Evolutionary conservation across 2,888 invertebrate species (phyloP).

Genomic region (Hirtodrosophila alboralis): DNA sequence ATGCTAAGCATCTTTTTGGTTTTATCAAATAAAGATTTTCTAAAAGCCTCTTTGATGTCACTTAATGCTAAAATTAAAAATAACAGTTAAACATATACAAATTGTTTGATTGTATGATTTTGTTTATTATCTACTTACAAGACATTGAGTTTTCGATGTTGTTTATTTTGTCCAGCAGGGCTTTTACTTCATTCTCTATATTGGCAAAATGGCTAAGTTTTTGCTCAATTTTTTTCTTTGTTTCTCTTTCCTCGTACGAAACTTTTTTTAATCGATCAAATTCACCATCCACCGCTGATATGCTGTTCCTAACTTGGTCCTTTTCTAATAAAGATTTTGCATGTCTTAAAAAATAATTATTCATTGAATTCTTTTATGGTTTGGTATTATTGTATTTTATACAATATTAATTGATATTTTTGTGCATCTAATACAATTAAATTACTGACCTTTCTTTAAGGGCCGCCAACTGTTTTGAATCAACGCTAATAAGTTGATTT

Average conservation of each 20-base stretch:
- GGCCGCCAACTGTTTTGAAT: conserved; percentile 85
- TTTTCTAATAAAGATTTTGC: conserved; percentile 72
- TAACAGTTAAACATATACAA: not conserved
- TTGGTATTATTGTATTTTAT: conserved; percentile 40
- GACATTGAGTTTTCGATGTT: conserved; percentile 41
- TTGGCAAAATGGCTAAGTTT: conserved; percentile 48
- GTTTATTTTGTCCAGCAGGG: conserved; percentile 51
- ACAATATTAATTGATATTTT: no score
- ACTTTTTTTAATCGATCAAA: conserved; percentile 56
- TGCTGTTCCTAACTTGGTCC: conserved; percentile 49
- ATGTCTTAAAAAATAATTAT: conserved; percentile 58
- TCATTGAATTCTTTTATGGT: no score
- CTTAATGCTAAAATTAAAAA: conserved; percentile 37
- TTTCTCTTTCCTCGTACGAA: conserved; percentile 32
- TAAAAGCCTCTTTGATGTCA: conserved; percentile 15
- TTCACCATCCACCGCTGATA: conserved; percentile 44
- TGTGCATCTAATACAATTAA: not conserved
- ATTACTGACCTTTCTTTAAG: conserved; percentile 62
- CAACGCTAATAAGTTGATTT: conserved; percentile 86
- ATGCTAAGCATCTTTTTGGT: no score
- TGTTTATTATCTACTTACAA: conserved; percentile 55
- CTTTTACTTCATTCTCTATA: conserved; percentile 53
- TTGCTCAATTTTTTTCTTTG: conserved; percentile 62
- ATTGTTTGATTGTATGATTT: not conserved
- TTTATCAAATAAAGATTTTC: conserved; percentile 22